A percentile compares a stretch with the other conserved stretches of the same genome.
Evolutionary conservation across 2,113 vertebrate species (phyloP).

Genomic region (Lates calcarifer): DNA sequence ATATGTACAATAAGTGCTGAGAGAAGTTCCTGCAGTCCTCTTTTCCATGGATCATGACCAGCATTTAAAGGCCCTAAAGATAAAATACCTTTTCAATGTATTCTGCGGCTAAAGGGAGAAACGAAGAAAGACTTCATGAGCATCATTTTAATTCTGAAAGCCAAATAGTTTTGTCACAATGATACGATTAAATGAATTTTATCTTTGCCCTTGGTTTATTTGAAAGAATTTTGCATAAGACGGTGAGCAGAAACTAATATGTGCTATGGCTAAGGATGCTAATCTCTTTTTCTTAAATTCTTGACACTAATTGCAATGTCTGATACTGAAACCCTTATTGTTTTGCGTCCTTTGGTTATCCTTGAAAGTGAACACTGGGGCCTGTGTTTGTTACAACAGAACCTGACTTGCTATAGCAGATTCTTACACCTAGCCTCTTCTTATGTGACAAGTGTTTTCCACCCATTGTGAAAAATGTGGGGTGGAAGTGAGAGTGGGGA

Average conservation of each 20-base stretch:
- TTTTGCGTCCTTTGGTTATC: conserved; percentile 30
- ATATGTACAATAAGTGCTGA: conserved; percentile 8
- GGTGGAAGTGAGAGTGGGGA: not conserved
- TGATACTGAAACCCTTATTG: conserved; percentile 14
- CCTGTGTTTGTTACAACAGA: not conserved
- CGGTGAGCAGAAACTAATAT: conserved; percentile 19
- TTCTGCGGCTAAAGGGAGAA: not conserved
- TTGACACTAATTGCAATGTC: conserved; percentile 27
- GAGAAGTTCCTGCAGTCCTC: not conserved
- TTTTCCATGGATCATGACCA: not conserved
- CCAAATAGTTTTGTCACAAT: conserved; percentile 21
- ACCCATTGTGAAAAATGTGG: not conserved
- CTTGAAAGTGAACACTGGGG: conserved; percentile 14
- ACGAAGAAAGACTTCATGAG: conserved; percentile 6
- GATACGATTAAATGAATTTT: conserved; percentile 27
- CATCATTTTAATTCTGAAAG: conserved; percentile 23
- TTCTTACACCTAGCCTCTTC: not conserved
- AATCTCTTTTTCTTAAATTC: conserved; percentile 38
- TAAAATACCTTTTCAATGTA: not conserved
- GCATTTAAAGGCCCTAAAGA: not conserved
- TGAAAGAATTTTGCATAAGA: conserved; percentile 18
- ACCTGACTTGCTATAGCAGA: not conserved
- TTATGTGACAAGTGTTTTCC: not conserved
- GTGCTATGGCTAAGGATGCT: conserved; percentile 6
- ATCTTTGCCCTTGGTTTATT: conserved; percentile 44